Conservation (phyloP, 2,888 invertebrate species). For the Colletes collaris region DNA sequence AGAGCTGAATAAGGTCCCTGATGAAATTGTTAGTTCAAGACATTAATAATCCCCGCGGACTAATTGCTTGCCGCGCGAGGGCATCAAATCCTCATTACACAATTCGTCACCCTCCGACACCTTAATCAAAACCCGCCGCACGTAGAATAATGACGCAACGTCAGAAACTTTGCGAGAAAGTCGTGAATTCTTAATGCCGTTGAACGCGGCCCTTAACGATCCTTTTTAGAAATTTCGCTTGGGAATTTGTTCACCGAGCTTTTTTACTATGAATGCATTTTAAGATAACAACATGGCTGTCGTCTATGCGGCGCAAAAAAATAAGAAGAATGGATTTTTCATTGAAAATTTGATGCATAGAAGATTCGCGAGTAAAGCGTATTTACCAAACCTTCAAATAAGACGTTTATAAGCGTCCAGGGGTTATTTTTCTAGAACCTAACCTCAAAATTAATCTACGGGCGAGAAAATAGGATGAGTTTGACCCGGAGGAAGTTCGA, state of each 20-base stretch:
- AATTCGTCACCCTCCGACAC: conserved; percentile 79
- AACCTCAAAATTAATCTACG: no score
- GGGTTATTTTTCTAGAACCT: no score
- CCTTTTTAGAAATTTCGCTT: conserved; percentile 9
- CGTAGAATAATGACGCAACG: conserved; percentile 68
- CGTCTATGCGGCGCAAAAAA: no score
- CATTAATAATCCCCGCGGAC: conserved; percentile 71
- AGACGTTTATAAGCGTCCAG: no score
- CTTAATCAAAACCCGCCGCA: conserved; percentile 76
- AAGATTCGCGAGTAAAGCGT: no score
- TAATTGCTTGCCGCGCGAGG: conserved; percentile 72
- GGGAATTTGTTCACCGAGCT: not conserved
- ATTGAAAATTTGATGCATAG: no score
- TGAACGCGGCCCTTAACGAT: conserved; percentile 24
- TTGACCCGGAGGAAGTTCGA: no score
- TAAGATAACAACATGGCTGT: no score
- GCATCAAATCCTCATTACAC: conserved; percentile 74
- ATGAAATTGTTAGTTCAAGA: conserved; percentile 66
- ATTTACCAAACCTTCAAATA: no score
- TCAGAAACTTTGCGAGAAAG: conserved; percentile 24
- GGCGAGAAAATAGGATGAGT: no score
- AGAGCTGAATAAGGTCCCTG: conserved; percentile 50
- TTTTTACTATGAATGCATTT: no score
- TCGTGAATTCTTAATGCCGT: conserved; percentile 45
- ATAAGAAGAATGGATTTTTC: no score